Conservation (phyloP, 2,888 invertebrate species). For the Drosophila algonquin region DNA sequence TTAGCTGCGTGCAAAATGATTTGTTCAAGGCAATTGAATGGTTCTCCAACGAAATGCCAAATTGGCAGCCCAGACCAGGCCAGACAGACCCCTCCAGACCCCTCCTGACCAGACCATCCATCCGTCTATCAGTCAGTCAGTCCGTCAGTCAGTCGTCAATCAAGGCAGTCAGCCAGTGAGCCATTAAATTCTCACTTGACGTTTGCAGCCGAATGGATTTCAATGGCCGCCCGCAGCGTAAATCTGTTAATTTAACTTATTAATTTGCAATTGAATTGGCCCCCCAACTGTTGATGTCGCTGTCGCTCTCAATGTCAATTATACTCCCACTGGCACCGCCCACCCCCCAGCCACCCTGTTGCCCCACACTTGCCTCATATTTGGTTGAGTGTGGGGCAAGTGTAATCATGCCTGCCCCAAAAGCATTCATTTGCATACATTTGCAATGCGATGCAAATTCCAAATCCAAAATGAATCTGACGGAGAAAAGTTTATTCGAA, state of each 20-base stretch:
- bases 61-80: not conserved
- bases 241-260: constrained; percentile 65
- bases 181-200: constrained; percentile 46
- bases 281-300: constrained; percentile 24
- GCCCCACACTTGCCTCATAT: constrained; percentile 15
- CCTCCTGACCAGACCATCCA: constrained; percentile 13
- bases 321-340: constrained; percentile 5
- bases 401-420: constrained; percentile 16
- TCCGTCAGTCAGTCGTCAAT: not conserved
- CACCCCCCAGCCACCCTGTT: not conserved
- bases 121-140: constrained; percentile 2
- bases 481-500: not conserved
- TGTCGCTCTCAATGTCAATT: constrained; percentile 48
- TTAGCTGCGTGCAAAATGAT: constrained; percentile 34
- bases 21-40: constrained; percentile 14
- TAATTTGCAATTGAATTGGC: constrained; percentile 69
- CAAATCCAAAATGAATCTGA: not conserved
- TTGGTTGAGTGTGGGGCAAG: no score
- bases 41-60: not conserved
- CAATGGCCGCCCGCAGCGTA: constrained; percentile 25
- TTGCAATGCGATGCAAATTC: not conserved
- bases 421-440: constrained; percentile 27
- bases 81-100: not conserved
- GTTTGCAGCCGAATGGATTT: constrained; percentile 33
- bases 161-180: constrained; percentile 26